Base-by-base conservation (phyloP, 2,113 vertebrate genomes). In the Chloropsis cyanopogon region DNA sequence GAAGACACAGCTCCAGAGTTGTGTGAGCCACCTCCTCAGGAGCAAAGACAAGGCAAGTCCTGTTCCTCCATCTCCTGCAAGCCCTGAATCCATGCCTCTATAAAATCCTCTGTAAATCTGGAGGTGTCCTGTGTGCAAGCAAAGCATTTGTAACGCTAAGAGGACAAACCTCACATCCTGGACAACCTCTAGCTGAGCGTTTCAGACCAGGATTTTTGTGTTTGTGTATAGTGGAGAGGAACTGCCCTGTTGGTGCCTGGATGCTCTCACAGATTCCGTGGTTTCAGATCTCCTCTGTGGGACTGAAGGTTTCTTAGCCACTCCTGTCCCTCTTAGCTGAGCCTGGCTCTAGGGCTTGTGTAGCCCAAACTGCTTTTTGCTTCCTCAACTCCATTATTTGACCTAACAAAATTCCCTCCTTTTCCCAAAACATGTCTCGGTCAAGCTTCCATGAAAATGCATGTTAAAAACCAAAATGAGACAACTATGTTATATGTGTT, bases 11-110 rank as follows among this genome's bases (percentile, higher is more conserved):
- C 33, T 89, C 14, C 10, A 16, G 49, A 68, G 57, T 26, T 70
- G 4, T 0, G 13, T 1, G 5, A 83, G 15, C 52, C 28, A 7
- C 29, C 39, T 84, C 23, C 46, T 57, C 2, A 4, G 59, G 61
- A 76, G 35, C 4, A 9, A 44, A 68, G 41, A 28, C 2, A 1
- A 44, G n/a, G 31, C 44, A 53, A 44, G 35, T 75, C 7, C 68
- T 23, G 6, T 20, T 81, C 39, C n/a, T 93, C 29, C 9, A 2
- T 35, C 23, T 60, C 44, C 33, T 46, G 24, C 29, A 53, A 35
- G 60, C 60, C 39, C 16, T 5, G 68, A 71, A 66, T 59, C 23
- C 26, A 3, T 6, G 28, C 21, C 60, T 54, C 52, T 31, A 20
- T 29, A 21, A 68, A 82, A 26, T 7, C 25, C n/a, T 33, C 57